phyloP scores from a whole-genome alignment of 2,888 invertebrate genomes.

The Drosophila tanythrix region DNA sequence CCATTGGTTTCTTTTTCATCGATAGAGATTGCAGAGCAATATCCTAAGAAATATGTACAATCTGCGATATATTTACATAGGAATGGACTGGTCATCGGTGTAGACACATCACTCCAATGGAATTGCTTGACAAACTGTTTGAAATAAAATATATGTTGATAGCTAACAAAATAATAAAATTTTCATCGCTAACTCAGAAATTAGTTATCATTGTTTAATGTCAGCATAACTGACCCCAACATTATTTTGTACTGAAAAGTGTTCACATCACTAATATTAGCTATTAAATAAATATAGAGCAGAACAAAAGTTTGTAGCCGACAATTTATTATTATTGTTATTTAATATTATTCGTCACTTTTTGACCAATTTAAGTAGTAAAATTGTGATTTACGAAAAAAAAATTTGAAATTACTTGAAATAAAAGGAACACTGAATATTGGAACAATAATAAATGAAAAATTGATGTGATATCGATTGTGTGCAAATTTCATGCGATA shows the following conservation, averaged over 20 bases:
- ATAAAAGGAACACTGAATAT: background rate
- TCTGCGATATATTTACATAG: background rate
- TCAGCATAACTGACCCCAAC: background rate
- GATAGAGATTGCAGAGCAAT: background rate
- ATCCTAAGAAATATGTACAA: background rate
- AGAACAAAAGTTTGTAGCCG: background rate
- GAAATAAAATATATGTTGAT: background rate
- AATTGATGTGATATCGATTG: background rate
- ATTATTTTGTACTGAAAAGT: background rate
- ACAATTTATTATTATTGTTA: background rate
- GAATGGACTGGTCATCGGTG: no score
- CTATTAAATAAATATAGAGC: background rate
- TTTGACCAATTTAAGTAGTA: background rate
- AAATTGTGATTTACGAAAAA: background rate
- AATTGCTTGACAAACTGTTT: background rate
- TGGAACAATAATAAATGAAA: background rate
- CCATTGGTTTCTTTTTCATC: constrained; percentile 7
- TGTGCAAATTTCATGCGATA: background rate
- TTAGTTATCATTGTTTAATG: background rate
- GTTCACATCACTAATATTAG: background rate
- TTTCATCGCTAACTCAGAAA: background rate
- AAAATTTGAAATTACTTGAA: background rate
- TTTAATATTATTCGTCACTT: background rate
- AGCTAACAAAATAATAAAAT: background rate
- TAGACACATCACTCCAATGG: background rate